phyloP scores from a whole-genome alignment of 2,797 vertebrate species.

The Cirrhinus molitorella region DNA sequence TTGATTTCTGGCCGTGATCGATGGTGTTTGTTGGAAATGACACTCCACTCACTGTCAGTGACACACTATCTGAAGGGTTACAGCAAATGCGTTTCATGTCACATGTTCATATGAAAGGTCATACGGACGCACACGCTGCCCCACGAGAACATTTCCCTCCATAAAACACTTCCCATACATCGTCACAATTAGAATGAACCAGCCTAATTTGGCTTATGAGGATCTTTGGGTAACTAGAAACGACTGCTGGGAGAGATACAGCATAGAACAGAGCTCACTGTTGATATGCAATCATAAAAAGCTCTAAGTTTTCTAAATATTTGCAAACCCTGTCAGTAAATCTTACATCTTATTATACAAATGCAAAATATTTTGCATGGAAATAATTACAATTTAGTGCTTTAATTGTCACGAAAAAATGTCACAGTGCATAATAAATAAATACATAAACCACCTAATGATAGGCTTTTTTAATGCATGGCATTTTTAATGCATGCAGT shows the following conservation, averaged over 20 bases:
- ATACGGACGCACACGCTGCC: not conserved
- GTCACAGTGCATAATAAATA: too few relatives aligned
- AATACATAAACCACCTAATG: too few relatives aligned
- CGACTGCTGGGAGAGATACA: not conserved
- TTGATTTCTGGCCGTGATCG: slow-evolving; percentile 51
- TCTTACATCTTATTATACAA: too few relatives aligned
- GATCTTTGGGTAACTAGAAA: slow-evolving; percentile 26
- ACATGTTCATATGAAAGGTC: slow-evolving; percentile 19
- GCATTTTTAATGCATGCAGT: too few relatives aligned
- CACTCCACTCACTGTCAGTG: slow-evolving; percentile 43
- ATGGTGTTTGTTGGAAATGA: slow-evolving; percentile 50
- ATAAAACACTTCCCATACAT: not conserved
- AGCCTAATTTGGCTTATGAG: slow-evolving; percentile 22
- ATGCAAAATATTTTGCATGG: not conserved
- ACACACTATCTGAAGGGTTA: slow-evolving; percentile 43
- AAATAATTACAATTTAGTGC: not conserved
- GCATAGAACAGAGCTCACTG: not conserved
- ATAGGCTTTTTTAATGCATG: too few relatives aligned
- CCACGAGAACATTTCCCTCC: not conserved
- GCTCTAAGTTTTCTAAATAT: not conserved
- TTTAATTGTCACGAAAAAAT: too few relatives aligned
- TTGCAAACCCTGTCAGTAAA: not conserved
- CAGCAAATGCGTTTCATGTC: slow-evolving; percentile 26
- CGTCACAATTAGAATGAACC: slow-evolving; percentile 4
- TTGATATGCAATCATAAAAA: not conserved